phyloP scores from a whole-genome alignment of 2,888 invertebrate genomes.

The Ennomos erosarius region DNA sequence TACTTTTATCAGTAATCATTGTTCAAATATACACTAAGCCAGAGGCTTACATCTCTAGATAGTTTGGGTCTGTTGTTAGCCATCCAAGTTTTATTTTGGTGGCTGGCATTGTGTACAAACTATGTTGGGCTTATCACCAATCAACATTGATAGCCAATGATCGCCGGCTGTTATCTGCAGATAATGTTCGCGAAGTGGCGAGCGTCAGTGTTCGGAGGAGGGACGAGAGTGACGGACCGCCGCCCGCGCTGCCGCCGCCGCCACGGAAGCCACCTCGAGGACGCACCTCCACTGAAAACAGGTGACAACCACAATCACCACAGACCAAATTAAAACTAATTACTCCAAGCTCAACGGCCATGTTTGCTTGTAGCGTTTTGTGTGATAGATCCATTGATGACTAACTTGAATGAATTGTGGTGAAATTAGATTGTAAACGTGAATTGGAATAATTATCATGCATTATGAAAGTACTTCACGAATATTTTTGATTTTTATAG shows the following conservation, averaged over 20 bases:
- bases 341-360: not conserved
- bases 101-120: constrained; percentile 26
- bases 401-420: constrained; percentile 10
- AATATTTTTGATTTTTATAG: too few relatives aligned
- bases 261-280: constrained; percentile 72
- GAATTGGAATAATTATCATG: too few relatives aligned
- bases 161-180: constrained; percentile 50
- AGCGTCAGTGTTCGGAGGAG: constrained; percentile 67
- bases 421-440: constrained; percentile 2
- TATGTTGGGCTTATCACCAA: constrained; percentile 9
- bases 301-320: constrained; percentile 46
- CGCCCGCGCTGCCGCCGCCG: constrained; percentile 77
- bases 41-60: too few relatives aligned
- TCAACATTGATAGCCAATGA: constrained; percentile 21
- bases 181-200: constrained; percentile 68
- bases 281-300: constrained; percentile 60
- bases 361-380: not conserved
- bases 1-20: too few relatives aligned
- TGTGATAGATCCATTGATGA: constrained; percentile 2
- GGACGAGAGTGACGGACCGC: constrained; percentile 71
- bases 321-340: too few relatives aligned
- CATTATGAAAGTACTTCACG: too few relatives aligned
- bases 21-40: too few relatives aligned
- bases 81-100: constrained; percentile 8
- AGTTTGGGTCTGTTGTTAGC: not conserved